These are phyloP conservation scores for Dolichomitus sp. DNA, from an alignment of 2,888 invertebrate genomes.

Conservation along the genomic window DNA sequence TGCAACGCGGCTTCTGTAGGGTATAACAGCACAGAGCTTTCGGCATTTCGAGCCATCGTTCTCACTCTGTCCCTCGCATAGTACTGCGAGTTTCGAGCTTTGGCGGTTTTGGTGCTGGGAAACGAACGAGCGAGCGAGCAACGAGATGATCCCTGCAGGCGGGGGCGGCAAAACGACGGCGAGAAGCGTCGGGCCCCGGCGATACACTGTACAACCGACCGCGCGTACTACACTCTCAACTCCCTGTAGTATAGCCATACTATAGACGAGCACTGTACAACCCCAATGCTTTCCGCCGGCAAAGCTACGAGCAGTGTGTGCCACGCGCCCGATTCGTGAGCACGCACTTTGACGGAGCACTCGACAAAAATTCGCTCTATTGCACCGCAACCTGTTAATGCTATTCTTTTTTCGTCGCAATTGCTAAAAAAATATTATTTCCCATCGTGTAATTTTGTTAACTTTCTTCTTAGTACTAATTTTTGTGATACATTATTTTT, in stretches of 20 bases:
- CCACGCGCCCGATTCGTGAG: constrained; percentile 80
- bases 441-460: neutral
- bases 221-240: constrained; percentile 71
- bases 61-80: constrained; percentile 50
- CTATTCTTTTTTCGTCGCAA: constrained; percentile 22
- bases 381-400: neutral
- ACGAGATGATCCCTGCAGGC: constrained; percentile 62
- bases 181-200: constrained; percentile 82
- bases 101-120: constrained; percentile 77
- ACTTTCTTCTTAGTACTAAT: neutral
- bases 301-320: constrained; percentile 79
- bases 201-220: constrained; percentile 78
- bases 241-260: constrained; percentile 50
- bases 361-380: constrained; percentile 11
- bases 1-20: constrained; percentile 59
- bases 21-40: constrained; percentile 74
- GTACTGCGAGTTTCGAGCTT: constrained; percentile 76
- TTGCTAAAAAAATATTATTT: neutral
- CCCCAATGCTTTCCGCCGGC: constrained; percentile 64
- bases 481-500: too few relatives aligned
- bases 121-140: constrained; percentile 68
- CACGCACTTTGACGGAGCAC: constrained; percentile 70
- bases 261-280: constrained; percentile 53
- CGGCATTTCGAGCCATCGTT: constrained; percentile 75
- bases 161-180: constrained; percentile 70